Conservation (phyloP, 2,797 vertebrate species). For the Zonotrichia albicollis region DNA sequence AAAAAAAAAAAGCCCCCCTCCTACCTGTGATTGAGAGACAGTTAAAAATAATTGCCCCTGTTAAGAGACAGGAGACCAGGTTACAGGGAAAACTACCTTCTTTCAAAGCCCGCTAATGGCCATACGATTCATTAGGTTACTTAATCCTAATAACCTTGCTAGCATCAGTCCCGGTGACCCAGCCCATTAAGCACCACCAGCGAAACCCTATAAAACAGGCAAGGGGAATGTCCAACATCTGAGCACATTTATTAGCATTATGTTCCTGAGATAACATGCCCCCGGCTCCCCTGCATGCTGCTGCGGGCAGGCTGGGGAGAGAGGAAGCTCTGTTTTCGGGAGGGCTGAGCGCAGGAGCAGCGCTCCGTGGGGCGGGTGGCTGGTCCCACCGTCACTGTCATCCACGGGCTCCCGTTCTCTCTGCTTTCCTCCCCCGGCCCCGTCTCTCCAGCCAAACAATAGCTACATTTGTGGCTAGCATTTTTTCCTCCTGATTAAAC, state of each 20-base stretch:
- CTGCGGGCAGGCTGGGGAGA: not conserved
- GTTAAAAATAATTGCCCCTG: slow-evolving; percentile 52
- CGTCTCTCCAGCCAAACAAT: not conserved
- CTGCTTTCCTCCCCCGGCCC: not conserved
- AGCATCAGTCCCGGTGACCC: slow-evolving; percentile 62
- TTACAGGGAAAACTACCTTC: slow-evolving; percentile 11
- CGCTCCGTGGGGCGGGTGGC: not conserved
- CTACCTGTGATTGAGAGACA: not conserved
- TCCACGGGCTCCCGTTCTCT: not conserved
- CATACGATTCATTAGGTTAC: slow-evolving; percentile 69
- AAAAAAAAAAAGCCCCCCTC: not conserved
- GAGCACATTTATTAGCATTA: slow-evolving; percentile 59
- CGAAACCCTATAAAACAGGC: slow-evolving; percentile 66
- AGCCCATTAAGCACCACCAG: slow-evolving; percentile 38
- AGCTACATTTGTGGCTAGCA: not conserved
- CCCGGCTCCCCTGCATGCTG: not conserved
- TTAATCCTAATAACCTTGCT: slow-evolving; percentile 67
- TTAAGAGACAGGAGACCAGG: slow-evolving; percentile 13
- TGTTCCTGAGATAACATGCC: slow-evolving; percentile 19
- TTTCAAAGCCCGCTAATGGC: slow-evolving; percentile 47
- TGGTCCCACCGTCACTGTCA: not conserved
- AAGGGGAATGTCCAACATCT: slow-evolving; percentile 60
- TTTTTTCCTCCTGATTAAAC: slow-evolving; percentile 4
- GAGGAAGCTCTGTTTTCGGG: not conserved
- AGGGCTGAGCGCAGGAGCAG: not conserved